Percentiles rank a stretch among this genome's conserved stretches.
phyloP scores from a whole-genome alignment of 2,797 vertebrate genomes.

The Hemitrygon akajei region DNA sequence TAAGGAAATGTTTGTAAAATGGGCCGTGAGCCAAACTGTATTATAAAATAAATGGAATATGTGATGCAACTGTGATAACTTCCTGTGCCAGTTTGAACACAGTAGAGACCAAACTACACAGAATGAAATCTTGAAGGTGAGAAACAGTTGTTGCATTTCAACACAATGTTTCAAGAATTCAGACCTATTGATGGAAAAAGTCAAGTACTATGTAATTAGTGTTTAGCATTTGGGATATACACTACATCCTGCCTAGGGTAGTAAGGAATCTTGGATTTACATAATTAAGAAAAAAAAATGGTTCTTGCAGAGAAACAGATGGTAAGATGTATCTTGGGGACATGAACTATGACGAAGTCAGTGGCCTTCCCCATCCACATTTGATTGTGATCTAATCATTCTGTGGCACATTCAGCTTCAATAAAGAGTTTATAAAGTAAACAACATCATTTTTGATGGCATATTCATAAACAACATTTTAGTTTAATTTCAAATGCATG shows the following conservation, averaged over 20 bases:
- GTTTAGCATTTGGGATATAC: too few species aligned
- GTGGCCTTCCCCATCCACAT: neutral
- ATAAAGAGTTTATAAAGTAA: neutral
- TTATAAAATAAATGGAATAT: slow-evolving; percentile 55
- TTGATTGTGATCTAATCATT: neutral
- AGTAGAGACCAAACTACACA: too few species aligned
- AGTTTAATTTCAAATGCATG: neutral
- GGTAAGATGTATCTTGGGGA: neutral
- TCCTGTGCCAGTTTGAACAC: neutral
- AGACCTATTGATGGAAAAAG: neutral
- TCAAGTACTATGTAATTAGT: neutral
- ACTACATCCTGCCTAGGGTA: neutral
- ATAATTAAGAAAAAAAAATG: neutral
- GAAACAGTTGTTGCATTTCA: neutral
- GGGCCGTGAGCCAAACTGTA: slow-evolving; percentile 67
- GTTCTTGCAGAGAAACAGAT: neutral
- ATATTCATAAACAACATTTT: neutral
- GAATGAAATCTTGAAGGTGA: neutral
- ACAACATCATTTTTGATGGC: too few species aligned
- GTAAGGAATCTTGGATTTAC: neutral
- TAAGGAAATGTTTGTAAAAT: slow-evolving; percentile 67
- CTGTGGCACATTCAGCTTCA: neutral
- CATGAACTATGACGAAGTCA: neutral
- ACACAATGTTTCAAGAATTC: neutral
- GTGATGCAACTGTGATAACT: neutral